Conservation (phyloP, 2,888 invertebrate species). For the Dichetophora obliterata region DNA sequence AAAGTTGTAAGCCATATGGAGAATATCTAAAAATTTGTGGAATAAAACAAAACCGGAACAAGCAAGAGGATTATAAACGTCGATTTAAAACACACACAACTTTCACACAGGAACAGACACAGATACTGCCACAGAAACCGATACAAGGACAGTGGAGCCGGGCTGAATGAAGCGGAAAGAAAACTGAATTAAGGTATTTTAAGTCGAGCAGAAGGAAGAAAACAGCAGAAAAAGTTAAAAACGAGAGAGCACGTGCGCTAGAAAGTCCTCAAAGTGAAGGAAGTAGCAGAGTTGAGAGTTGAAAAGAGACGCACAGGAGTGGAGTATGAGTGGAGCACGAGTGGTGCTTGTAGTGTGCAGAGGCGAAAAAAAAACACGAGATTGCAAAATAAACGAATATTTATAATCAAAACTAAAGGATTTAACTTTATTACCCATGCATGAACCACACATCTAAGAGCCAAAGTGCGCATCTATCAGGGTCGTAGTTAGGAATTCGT, state of each 20-base stretch:
- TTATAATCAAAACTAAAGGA: slow-evolving; percentile 8
- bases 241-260: background rate
- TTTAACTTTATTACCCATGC: slow-evolving; percentile 26
- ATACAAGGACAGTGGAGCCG: background rate
- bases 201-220: background rate
- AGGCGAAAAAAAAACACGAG: background rate
- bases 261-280: background rate
- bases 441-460: background rate
- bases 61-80: no score
- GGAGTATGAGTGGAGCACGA: background rate
- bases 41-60: no score
- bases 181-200: background rate
- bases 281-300: background rate
- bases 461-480: background rate
- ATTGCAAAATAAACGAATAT: background rate
- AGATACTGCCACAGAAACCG: no score
- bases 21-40: background rate
- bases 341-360: background rate
- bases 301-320: background rate
- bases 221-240: background rate
- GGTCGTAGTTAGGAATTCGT: no score
- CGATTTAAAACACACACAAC: no score
- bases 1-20: background rate
- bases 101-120: no score
- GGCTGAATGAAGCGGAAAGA: background rate